Percentiles rank a stretch among this genome's conserved stretches.
These are phyloP conservation scores for Haliclona indistincta DNA, from an alignment of 37 sponge, comb jelly and placozoan species.

Conservation along the genomic window DNA sequence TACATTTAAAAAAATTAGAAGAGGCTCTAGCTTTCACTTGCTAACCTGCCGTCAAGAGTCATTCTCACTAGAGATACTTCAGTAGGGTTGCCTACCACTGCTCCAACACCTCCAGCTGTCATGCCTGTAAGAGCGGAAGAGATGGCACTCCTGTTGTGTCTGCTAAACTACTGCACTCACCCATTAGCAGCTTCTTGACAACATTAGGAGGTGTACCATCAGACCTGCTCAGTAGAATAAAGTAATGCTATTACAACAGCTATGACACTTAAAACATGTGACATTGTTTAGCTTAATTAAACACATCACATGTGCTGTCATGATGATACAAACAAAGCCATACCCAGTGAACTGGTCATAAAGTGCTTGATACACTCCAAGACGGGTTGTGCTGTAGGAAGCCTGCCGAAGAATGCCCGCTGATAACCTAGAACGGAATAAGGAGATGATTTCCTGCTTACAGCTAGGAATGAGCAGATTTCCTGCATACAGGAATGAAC, in stretches of 20 bases:
- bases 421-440: slow-evolving; percentile 49
- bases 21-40: background rate
- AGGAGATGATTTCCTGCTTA: background rate
- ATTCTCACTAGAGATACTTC: slow-evolving; percentile 76
- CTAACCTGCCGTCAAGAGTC: slow-evolving; percentile 59
- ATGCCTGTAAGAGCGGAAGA: slow-evolving; percentile 21
- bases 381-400: slow-evolving; percentile 71
- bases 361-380: slow-evolving; percentile 76
- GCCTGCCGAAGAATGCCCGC: slow-evolving; percentile 81
- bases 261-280: background rate
- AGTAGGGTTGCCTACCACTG: slow-evolving; percentile 67
- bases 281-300: background rate
- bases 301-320: background rate
- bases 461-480: background rate
- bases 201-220: slow-evolving; percentile 16
- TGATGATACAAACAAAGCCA: too few relatives aligned
- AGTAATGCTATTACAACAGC: background rate
- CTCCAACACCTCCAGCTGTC: slow-evolving; percentile 60
- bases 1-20: background rate
- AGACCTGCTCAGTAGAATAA: background rate
- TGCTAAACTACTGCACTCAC: background rate
- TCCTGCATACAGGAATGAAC: too few relatives aligned
- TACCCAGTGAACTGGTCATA: slow-evolving; percentile 58
- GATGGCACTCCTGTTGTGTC: background rate
- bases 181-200: background rate